Base-by-base conservation (phyloP, 2,113 vertebrate species). In the Psittacula cyanocephala region DNA sequence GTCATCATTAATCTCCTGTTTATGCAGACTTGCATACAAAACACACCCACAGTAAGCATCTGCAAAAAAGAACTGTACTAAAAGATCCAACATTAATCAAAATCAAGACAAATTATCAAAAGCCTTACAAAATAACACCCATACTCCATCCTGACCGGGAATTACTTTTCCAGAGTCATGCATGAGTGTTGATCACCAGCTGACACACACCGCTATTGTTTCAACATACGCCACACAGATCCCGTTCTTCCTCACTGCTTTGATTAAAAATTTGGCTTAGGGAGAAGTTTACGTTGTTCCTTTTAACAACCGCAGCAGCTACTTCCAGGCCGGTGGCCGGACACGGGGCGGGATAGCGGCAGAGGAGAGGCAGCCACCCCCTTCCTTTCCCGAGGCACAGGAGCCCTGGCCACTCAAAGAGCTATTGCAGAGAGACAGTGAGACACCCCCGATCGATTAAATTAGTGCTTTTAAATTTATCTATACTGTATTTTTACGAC, bases 161-260 rank as follows among this genome's bases (percentile, higher is more conserved):
- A 97, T 95, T 43, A 75, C 91, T 92, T 95, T 89, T 89, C 93
- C 96, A 96, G 92, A 94, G 52, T 39, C 69, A 11, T 1, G 16
- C 43, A 15, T 1, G 29, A 70, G 50, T 37, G 22, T 60, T 95
- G 84, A 93, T 69, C 23, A 86, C 23, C 69, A 79, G 37, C 44
- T 6, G 1, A 84, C 11, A 10, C 70, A 57, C 20, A 22, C 72
- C 7, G 8, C 86, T 93, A 94, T 94, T 94, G 95, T 96, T 88
- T 64, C 76, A 83, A 83, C 86, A 18, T 52, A 55, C 53, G 39
- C 69, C 88, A 81, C 72, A 33, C 13, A 27, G 44, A 88, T 79
- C 88, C 80, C 53, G 74, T 63, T 72, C 88, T 47, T 90, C 64
- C 83, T 69, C 77, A 47, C 12, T 7, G 52, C 93, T 79, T n/a